These are phyloP conservation scores for Tipula unca DNA, from an alignment of 2,888 invertebrate species.

Conservation along the genomic window DNA sequence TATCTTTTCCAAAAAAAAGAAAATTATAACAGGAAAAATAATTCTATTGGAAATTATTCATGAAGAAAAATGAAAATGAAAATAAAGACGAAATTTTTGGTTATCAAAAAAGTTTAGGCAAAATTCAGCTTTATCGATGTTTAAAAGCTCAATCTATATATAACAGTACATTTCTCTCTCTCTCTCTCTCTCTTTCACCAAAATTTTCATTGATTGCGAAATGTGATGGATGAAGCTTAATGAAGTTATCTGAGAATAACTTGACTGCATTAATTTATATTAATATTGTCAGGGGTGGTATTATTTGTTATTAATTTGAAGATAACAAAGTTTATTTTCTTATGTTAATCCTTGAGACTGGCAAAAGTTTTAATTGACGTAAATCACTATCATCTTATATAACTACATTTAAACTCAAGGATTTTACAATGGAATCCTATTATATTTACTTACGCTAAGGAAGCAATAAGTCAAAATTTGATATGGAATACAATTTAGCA, in stretches of 20 bases:
- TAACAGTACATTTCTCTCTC: background rate
- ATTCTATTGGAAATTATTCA: background rate
- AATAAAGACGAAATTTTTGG: background rate
- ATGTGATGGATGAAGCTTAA: background rate
- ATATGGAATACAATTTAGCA: too few species aligned
- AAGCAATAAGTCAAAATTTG: too few species aligned
- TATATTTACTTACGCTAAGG: too few species aligned
- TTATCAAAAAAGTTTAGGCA: background rate
- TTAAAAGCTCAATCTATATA: background rate
- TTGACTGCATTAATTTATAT: background rate
- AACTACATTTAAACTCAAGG: too few species aligned
- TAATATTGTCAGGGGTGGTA: background rate
- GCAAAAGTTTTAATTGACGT: too few species aligned
- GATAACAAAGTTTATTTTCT: too few species aligned
- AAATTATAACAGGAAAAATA: background rate
- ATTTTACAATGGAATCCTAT: too few species aligned
- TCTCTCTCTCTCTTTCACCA: too few species aligned
- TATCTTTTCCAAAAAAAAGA: background rate
- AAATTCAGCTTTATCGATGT: background rate
- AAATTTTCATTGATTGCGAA: background rate
- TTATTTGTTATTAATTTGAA: background rate
- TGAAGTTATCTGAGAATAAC: background rate
- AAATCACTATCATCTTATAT: too few species aligned
- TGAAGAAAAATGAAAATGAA: slow-evolving; percentile 8
- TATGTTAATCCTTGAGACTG: too few species aligned